phyloP scores from a whole-genome alignment of 2,888 invertebrate genomes.

The Ectemnius continuus region DNA sequence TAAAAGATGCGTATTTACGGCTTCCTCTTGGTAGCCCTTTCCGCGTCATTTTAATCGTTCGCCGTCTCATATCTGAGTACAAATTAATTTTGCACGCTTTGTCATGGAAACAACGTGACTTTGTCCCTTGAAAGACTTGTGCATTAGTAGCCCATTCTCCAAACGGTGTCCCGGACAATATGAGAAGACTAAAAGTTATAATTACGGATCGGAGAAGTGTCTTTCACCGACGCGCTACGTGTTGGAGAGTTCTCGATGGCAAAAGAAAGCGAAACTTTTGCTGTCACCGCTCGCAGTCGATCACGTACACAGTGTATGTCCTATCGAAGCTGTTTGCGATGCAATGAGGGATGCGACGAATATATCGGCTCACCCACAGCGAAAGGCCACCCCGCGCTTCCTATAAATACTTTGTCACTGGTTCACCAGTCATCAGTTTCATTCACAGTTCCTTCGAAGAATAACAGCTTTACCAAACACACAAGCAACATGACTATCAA shows the following conservation, averaged over 20 bases:
- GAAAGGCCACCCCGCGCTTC: conserved; percentile 50
- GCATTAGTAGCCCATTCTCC: too few species aligned
- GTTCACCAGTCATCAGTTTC: conserved; percentile 66
- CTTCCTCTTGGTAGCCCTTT: too few species aligned
- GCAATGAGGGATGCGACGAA: conserved; percentile 61
- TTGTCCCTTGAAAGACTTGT: too few species aligned
- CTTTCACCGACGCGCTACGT: background rate
- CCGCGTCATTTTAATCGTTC: too few species aligned
- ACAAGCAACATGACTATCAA: conserved; percentile 50
- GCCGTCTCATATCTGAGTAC: too few species aligned
- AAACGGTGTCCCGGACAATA: too few species aligned
- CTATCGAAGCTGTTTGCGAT: conserved; percentile 59
- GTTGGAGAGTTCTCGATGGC: conserved; percentile 44
- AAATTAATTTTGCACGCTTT: too few species aligned
- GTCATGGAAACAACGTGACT: too few species aligned
- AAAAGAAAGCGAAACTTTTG: conserved; percentile 65
- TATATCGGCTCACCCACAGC: conserved; percentile 33
- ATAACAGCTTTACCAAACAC: background rate
- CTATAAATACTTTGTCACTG: conserved; percentile 71
- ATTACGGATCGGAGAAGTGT: too few species aligned
- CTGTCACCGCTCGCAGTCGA: conserved; percentile 35
- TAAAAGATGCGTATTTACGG: too few species aligned
- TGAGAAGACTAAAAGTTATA: too few species aligned
- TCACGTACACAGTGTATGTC: conserved; percentile 53
- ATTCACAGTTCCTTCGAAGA: conserved; percentile 31